Evolutionary conservation across 2,113 vertebrate species (phyloP).

Genomic region (Paraplagusia blochii): DNA sequence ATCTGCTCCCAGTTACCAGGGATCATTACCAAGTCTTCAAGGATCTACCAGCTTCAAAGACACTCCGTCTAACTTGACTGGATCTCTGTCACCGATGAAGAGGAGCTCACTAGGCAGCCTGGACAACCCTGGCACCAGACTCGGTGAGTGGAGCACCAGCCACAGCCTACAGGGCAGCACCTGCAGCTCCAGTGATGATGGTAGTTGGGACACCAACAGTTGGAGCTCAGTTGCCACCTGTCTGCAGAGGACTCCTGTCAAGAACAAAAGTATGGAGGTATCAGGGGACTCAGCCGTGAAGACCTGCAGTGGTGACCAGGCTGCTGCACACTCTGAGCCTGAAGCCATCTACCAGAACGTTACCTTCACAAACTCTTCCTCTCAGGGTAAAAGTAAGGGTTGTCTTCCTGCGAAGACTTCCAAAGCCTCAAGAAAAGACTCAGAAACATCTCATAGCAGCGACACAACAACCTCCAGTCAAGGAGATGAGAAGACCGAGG

Average conservation of each 20-base stretch:
- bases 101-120: slow-evolving; percentile 46
- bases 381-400: slow-evolving; percentile 34
- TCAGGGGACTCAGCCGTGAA: slow-evolving; percentile 40
- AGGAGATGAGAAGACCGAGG: slow-evolving; percentile 69
- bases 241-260: slow-evolving; percentile 65
- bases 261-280: slow-evolving; percentile 64
- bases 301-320: slow-evolving; percentile 4
- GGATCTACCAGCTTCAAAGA: slow-evolving; percentile 42
- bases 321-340: slow-evolving; percentile 42
- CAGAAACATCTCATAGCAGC: slow-evolving; percentile 39
- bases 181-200: slow-evolving; percentile 74
- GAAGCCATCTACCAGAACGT: slow-evolving; percentile 71
- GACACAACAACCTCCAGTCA: slow-evolving; percentile 53
- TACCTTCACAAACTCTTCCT: slow-evolving; percentile 33
- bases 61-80: slow-evolving; percentile 47
- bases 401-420: slow-evolving; percentile 25
- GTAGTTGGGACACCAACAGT: slow-evolving; percentile 77
- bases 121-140: slow-evolving; percentile 39
- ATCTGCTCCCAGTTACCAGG: slow-evolving; percentile 36
- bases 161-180: slow-evolving; percentile 54
- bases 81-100: slow-evolving; percentile 47
- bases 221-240: slow-evolving; percentile 75
- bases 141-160: slow-evolving; percentile 57
- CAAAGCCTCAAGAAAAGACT: slow-evolving; percentile 27
- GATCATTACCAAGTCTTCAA: slow-evolving; percentile 45